Percentiles rank a stretch among this genome's conserved stretches.
phyloP scores from a whole-genome alignment of 2,113 vertebrate genomes.

The Leuciscus idus region DNA sequence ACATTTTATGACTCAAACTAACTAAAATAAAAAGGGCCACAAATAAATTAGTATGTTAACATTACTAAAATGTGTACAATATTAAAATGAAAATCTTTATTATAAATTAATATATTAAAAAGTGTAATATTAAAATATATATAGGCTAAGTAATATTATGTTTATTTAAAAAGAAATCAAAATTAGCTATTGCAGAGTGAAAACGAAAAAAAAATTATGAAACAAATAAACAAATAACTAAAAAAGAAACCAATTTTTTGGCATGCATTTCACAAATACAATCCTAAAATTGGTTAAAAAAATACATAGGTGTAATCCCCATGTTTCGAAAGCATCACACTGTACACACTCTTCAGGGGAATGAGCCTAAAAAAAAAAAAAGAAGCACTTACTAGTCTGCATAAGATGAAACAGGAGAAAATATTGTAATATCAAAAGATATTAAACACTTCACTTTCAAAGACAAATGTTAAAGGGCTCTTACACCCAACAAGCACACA shows the following conservation, averaged over 20 bases:
- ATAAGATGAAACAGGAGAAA: background rate
- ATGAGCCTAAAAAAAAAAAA: background rate
- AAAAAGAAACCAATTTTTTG: background rate
- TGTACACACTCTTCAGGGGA: background rate
- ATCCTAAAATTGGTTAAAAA: background rate
- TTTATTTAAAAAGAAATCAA: too few relatives aligned
- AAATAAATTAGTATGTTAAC: background rate
- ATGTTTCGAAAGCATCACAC: background rate
- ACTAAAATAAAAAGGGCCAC: background rate
- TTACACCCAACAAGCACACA: background rate
- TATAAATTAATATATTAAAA: background rate
- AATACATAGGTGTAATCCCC: background rate
- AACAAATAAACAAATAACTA: background rate
- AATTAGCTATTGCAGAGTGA: too few relatives aligned
- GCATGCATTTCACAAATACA: background rate
- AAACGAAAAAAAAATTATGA: background rate
- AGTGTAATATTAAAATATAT: background rate
- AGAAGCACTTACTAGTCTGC: background rate
- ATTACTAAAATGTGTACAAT: background rate
- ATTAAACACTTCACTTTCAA: constrained; percentile 14
- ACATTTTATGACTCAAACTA: background rate
- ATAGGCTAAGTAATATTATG: too few relatives aligned
- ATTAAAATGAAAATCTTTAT: background rate
- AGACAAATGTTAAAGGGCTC: constrained; percentile 11
- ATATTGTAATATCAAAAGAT: background rate